These are phyloP conservation scores for Solenodon paradoxus DNA, from an alignment of 2,113 vertebrate species.

Conservation along the genomic window DNA sequence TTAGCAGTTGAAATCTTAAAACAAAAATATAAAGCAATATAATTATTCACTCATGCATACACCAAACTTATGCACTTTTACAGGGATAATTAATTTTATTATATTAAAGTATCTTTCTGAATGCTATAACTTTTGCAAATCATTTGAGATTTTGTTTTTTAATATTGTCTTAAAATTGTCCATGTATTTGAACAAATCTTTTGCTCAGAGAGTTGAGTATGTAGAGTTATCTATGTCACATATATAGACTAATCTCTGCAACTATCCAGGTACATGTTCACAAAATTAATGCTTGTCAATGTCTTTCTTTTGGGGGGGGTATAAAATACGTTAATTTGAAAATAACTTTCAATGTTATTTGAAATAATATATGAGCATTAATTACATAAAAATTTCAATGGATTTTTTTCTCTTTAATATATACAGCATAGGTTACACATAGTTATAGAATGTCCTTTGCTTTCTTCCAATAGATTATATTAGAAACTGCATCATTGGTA, in stretches of 20 bases:
- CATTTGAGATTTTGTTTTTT: background rate
- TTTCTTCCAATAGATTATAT: slow-evolving; percentile 87
- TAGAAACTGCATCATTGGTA: slow-evolving; percentile 94
- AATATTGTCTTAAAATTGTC: background rate
- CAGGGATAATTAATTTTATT: background rate
- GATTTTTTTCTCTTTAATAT: slow-evolving; percentile 6
- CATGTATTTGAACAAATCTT: background rate
- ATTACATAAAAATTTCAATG: background rate
- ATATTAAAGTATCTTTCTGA: background rate
- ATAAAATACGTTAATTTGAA: slow-evolving; percentile 33
- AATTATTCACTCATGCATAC: background rate
- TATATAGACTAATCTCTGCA: background rate
- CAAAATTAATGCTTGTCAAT: background rate
- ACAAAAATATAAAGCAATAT: background rate
- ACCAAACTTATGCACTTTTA: background rate
- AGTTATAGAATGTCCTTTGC: background rate
- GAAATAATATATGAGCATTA: background rate
- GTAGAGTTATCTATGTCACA: background rate
- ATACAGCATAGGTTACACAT: background rate
- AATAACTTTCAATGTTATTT: slow-evolving; percentile 29
- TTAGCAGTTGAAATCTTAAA: background rate
- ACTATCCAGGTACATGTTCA: background rate
- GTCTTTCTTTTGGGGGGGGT: background rate
- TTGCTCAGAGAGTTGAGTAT: background rate
- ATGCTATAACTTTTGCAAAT: background rate